Conservation (phyloP, 1,140 invertebrate genomes). For the Drosophila ananassae region DNA sequence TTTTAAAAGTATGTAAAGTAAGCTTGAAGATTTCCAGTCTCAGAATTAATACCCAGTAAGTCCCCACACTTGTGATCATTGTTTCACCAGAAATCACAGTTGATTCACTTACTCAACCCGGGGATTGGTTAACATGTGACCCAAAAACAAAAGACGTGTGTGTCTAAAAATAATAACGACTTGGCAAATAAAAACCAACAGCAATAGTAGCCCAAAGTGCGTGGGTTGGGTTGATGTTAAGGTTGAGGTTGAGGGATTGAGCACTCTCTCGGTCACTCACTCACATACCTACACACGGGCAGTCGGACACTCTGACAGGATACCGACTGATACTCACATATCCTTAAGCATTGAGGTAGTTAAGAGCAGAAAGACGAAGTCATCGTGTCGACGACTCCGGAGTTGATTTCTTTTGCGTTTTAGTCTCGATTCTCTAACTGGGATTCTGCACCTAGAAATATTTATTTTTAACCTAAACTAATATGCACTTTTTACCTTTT, state of each 20-base stretch:
- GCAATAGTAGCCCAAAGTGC: conserved; percentile 49
- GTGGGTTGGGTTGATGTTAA: conserved; percentile 50
- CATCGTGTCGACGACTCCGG: conserved; percentile 47
- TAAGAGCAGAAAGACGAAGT: conserved; percentile 57
- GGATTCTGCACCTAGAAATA: conserved; percentile 11
- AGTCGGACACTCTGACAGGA: neutral
- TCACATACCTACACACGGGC: conserved; percentile 9
- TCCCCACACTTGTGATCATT: conserved; percentile 10
- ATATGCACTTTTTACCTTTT: too few relatives aligned
- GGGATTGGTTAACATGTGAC: conserved; percentile 43
- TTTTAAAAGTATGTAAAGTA: too few relatives aligned
- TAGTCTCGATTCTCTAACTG: conserved; percentile 32
- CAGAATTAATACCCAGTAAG: neutral
- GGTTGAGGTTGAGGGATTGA: conserved; percentile 25
- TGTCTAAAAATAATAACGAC: conserved; percentile 79
- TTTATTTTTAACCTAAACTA: too few relatives aligned
- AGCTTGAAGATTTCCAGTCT: neutral
- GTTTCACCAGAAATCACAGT: conserved; percentile 25
- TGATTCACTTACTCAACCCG: conserved; percentile 43
- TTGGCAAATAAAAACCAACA: conserved; percentile 74
- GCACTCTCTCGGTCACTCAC: conserved; percentile 51
- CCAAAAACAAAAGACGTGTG: conserved; percentile 57
- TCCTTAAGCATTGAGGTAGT: conserved; percentile 57
- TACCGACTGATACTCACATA: conserved; percentile 9
- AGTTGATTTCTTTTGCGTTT: conserved; percentile 79